These are phyloP conservation scores for Delichon dasypus DNA, from an alignment of 2,797 vertebrate species.

Conservation along the genomic window DNA sequence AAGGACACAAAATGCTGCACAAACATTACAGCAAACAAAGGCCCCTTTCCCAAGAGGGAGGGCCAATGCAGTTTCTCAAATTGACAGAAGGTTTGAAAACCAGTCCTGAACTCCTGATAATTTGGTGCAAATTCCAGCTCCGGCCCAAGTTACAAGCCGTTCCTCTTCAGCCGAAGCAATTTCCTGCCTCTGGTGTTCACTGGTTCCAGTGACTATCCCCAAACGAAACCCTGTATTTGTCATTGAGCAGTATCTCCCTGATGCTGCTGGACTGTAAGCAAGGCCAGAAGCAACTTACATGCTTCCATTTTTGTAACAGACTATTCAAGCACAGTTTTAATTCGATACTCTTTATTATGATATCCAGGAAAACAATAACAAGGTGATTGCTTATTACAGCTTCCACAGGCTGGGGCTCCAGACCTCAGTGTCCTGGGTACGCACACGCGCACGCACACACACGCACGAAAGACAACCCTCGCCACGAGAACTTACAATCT, in stretches of 20 bases:
- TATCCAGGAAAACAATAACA: slow-evolving; percentile 59
- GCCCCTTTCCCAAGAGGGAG: background rate
- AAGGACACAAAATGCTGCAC: background rate
- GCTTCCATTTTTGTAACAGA: slow-evolving; percentile 29
- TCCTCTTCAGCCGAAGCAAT: background rate
- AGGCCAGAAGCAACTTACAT: background rate
- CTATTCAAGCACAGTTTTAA: slow-evolving; percentile 42
- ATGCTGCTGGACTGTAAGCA: background rate
- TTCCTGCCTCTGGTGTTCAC: background rate
- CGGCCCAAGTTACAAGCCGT: background rate
- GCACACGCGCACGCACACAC: background rate
- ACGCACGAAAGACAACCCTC: slow-evolving; percentile 1
- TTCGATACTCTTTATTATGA: slow-evolving; percentile 54
- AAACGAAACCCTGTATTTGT: background rate
- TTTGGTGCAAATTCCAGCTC: background rate
- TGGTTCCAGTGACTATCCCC: background rate
- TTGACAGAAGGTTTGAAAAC: background rate
- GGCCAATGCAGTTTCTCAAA: background rate
- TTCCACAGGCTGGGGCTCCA: slow-evolving; percentile 27
- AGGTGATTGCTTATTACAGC: slow-evolving; percentile 57
- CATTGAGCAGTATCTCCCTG: background rate
- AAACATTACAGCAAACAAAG: background rate
- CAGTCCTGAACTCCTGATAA: background rate
- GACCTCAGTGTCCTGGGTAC: slow-evolving; percentile 11
- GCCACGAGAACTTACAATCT: slow-evolving; percentile 52